Evolutionary conservation across 2,113 vertebrate genomes (phyloP), one percentile per base, ranked within the genome.

Genomic region (Daubentonia madagascariensis): DNA sequence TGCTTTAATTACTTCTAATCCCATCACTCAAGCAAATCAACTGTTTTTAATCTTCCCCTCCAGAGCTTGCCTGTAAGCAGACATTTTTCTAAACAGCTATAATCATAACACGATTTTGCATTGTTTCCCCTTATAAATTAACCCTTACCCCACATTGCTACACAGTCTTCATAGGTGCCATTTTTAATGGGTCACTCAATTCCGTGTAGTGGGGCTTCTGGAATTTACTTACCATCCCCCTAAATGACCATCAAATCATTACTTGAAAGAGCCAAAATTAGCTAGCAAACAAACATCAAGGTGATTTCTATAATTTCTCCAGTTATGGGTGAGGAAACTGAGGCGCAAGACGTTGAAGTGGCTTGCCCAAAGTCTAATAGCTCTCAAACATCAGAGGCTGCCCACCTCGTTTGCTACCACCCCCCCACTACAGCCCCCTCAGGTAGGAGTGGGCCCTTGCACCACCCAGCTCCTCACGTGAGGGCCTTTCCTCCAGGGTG

Each of bases 1-100:
- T 92, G 92, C 92, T 98, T 97, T 98, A 98, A 98, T 98, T 94
- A 96, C 92, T 25, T 35, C 80, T 89, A 93, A 96, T 92, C 87
- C 97, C 54, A 9, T 95, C 94, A 95, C 70, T 96, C 90, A 94
- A 81, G 87, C 90, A 92, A 95, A 95, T 94, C 96, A 85, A 78
- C 90, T 96, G 89, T 88, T 97, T 95, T 85, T 84, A 88, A 95
- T 97, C 78, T 95, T 96, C 17, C 40, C 35, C 85, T 61, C 80
- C 88, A 65, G 75, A 72, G 75, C n/a, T 83, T 79, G 76, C 37
- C 52, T 54, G 4, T 54, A 67, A 81, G 91, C 61, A 79, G 85
- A 86, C 35, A 0, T 84, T 80, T 91, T 87, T 78, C 84, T 84
- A 81, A 96, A 81, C 59, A 80, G 80, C 75, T 48, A 4, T 54